Evolutionary conservation across 2,113 vertebrate genomes (phyloP).

Genomic region (Pedetes capensis): DNA sequence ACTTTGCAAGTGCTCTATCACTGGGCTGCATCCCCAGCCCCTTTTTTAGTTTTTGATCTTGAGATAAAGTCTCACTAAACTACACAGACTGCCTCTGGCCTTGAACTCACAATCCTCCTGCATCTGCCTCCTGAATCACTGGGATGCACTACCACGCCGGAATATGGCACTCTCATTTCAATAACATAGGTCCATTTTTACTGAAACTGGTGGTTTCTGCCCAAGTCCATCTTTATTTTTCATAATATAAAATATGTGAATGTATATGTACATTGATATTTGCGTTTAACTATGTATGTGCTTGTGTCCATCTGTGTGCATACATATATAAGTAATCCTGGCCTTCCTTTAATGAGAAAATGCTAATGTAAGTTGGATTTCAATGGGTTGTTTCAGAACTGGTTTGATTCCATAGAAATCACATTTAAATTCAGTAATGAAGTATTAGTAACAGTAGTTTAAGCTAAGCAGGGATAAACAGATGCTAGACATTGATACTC

Average conservation of each 20-base stretch:
- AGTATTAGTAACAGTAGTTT: not conserved
- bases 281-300: not conserved
- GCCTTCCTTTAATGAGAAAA: slow-evolving; percentile 2
- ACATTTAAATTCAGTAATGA: not conserved
- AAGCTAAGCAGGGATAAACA: not conserved
- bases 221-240: not conserved
- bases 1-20: too few relatives aligned
- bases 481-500: not conserved
- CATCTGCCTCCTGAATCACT: too few relatives aligned
- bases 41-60: too few relatives aligned
- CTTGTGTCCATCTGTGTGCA: not conserved
- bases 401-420: not conserved
- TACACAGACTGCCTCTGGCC: too few relatives aligned
- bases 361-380: not conserved
- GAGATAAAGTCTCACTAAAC: too few relatives aligned
- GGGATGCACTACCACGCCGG: too few relatives aligned
- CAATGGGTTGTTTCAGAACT: not conserved
- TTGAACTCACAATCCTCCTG: too few relatives aligned
- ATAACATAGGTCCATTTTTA: not conserved
- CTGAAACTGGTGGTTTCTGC: not conserved
- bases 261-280: not conserved
- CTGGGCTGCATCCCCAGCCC: too few relatives aligned
- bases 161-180: not conserved
- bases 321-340: not conserved
- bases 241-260: not conserved